A percentile compares a stretch with the other conserved stretches of the same genome.
These are phyloP conservation scores for Lordiphosa clarofinis DNA, from an alignment of 1,140 invertebrate genomes.

Conservation along the genomic window DNA sequence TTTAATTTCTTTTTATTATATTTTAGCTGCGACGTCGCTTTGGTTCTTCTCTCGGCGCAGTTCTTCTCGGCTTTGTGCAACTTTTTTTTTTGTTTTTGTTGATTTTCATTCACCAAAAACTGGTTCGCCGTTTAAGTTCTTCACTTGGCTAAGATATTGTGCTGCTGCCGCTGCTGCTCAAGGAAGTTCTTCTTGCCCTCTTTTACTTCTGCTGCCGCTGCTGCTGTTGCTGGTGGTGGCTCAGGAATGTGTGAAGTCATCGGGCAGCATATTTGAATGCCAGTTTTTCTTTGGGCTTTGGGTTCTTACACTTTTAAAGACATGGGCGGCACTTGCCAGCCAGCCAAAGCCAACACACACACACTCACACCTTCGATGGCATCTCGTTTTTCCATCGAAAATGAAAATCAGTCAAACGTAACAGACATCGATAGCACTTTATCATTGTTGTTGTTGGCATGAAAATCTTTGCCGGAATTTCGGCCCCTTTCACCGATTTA, in stretches of 20 bases:
- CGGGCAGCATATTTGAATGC: constrained; percentile 63
- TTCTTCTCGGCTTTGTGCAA: constrained; percentile 46
- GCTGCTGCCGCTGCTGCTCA: constrained; percentile 28
- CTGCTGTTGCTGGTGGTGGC: constrained; percentile 17
- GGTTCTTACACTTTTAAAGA: constrained; percentile 69
- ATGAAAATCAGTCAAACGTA: constrained; percentile 72
- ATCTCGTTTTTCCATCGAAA: constrained; percentile 69
- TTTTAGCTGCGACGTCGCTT: constrained; percentile 47
- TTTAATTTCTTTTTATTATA: constrained; percentile 79
- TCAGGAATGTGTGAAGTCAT: constrained; percentile 74
- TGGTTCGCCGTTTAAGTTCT: constrained; percentile 70
- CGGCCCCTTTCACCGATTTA: constrained; percentile 24
- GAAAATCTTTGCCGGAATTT: too few relatives aligned
- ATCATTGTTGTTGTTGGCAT: constrained; percentile 29
- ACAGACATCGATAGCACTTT: constrained; percentile 76
- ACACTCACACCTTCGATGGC: constrained; percentile 41
- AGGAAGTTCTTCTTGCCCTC: constrained; percentile 37
- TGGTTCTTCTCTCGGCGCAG: neutral
- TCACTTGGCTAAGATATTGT: constrained; percentile 45
- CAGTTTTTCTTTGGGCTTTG: constrained; percentile 24
- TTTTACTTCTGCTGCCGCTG: neutral
- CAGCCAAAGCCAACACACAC: constrained; percentile 10
- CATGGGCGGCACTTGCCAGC: constrained; percentile 68
- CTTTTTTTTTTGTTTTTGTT: constrained; percentile 58
- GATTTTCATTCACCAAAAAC: constrained; percentile 78